Conservation (phyloP, 2,888 invertebrate species). For the Morpho deidamia region DNA sequence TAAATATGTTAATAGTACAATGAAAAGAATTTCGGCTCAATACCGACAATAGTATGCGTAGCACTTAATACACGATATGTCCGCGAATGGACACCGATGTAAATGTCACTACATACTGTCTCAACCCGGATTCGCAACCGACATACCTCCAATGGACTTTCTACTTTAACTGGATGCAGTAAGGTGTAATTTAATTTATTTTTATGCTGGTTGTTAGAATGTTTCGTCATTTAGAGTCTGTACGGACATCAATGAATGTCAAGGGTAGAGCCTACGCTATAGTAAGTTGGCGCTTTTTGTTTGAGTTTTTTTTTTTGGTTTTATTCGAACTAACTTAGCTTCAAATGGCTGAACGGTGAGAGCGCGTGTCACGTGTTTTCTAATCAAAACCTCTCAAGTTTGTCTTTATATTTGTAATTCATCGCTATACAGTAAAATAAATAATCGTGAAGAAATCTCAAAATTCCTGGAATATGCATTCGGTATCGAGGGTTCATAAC, state of each 20-base stretch:
- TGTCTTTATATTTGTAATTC: too few relatives aligned
- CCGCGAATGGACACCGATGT: slow-evolving; percentile 27
- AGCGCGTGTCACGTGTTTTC: neutral
- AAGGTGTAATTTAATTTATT: neutral
- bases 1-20: neutral
- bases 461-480: too few relatives aligned
- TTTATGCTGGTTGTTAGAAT: slow-evolving; percentile 14
- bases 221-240: slow-evolving; percentile 22
- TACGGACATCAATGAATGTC: slow-evolving; percentile 46
- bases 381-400: too few relatives aligned
- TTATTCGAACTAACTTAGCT: slow-evolving; percentile 1
- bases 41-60: neutral
- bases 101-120: slow-evolving; percentile 30
- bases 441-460: too few relatives aligned
- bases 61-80: slow-evolving; percentile 7
- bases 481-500: too few relatives aligned
- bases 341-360: neutral
- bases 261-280: slow-evolving; percentile 42
- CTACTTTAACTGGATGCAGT: neutral
- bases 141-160: neutral
- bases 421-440: too few relatives aligned
- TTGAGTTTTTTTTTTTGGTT: slow-evolving; percentile 12
- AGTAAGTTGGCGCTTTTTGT: slow-evolving; percentile 16
- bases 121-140: slow-evolving; percentile 27
- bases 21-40: neutral